Evolutionary conservation across 1,140 invertebrate genomes (phyloP), one percentile per base, ranked within the genome.

Genomic region (Venustaconcha ellipsiformis): DNA sequence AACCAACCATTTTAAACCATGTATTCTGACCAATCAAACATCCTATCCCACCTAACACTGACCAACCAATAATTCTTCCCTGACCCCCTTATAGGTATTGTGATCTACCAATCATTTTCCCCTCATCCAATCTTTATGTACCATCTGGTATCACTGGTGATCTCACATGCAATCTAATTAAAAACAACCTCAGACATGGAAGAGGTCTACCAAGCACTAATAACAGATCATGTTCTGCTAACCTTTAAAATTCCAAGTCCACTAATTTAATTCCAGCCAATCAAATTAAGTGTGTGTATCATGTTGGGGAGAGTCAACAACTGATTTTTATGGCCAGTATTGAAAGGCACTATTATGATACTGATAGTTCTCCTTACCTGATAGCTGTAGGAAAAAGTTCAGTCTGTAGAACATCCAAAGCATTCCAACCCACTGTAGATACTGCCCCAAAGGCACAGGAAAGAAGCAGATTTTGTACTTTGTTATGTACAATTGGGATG

Each of bases 301-400:
- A 0, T 37, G 14, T 15, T 67, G 26, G 48, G n/a, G 14, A 67
- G 14, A 67, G n/a, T 20, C 26, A 48, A 67, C 26, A 48, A n/a
- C n/a, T 5, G 26, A 56, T 37, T 48, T 48, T 17, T 14, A 3
- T 48, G 57, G 17, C 11, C 20, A n/a, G 57, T 17, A 15, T 14
- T 20, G 23, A 15, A 56, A 26, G 59, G n/a, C 8, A 18, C 1
- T 17, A 55, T 14, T 17, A 64, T 13, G 18, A 60, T 4, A 11
- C n/a, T 26, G n/a, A 15, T 12, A 13, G 30, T 23, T 14, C 14
- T 11, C 80, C 95, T 96, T 79, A 92, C 92, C 92, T 91, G 64
- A 92, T 83, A 73, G 89, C 81, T 13, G 91, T 91, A 2, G 91
- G 91, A 74, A 91, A 92, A 0, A 90, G 82, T 78, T 92, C 92